These are phyloP conservation scores for Diadromus collaris DNA, from an alignment of 2,888 invertebrate species.

Conservation along the genomic window DNA sequence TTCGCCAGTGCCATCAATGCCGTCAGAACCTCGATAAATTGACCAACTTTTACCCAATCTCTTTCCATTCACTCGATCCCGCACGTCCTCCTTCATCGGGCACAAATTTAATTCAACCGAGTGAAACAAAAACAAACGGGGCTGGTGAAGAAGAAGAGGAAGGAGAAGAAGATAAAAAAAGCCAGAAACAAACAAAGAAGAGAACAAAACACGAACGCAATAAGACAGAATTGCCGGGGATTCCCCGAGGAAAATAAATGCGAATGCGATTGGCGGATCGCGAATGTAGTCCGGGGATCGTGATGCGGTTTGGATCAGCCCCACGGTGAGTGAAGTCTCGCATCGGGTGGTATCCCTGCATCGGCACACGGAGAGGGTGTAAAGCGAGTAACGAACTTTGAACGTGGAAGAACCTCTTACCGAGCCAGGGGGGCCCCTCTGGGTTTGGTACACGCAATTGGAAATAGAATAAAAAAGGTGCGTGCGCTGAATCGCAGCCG, in stretches of 20 bases:
- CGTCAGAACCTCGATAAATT: not conserved
- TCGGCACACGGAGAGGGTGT: conserved; percentile 40
- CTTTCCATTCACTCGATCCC: conserved; percentile 12
- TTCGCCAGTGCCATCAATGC: not conserved
- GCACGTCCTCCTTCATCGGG: conserved; percentile 7
- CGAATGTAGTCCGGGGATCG: conserved; percentile 53
- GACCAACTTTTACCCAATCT: conserved; percentile 1
- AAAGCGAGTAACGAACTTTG: conserved; percentile 57
- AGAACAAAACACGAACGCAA: conserved; percentile 12
- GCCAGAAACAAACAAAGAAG: not conserved
- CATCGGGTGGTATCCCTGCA: conserved; percentile 3
- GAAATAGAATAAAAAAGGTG: conserved; percentile 51
- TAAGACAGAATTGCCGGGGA: conserved; percentile 34
- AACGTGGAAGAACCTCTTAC: conserved; percentile 33
- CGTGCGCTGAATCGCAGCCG: conserved; percentile 52
- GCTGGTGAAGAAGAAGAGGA: not conserved
- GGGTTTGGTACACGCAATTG: conserved; percentile 28
- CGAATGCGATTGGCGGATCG: conserved; percentile 58
- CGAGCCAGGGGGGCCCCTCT: not conserved
- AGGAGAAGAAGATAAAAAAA: not conserved
- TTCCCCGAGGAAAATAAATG: conserved; percentile 54
- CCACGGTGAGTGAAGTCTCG: not conserved
- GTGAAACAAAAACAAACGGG: conserved; percentile 14
- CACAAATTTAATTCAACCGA: conserved; percentile 50
- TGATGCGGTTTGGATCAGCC: conserved; percentile 55